Percentiles rank a stretch among this genome's conserved stretches.
Evolutionary conservation across 1,140 invertebrate genomes (phyloP).

Genomic region (Berghia stephanieae): DNA sequence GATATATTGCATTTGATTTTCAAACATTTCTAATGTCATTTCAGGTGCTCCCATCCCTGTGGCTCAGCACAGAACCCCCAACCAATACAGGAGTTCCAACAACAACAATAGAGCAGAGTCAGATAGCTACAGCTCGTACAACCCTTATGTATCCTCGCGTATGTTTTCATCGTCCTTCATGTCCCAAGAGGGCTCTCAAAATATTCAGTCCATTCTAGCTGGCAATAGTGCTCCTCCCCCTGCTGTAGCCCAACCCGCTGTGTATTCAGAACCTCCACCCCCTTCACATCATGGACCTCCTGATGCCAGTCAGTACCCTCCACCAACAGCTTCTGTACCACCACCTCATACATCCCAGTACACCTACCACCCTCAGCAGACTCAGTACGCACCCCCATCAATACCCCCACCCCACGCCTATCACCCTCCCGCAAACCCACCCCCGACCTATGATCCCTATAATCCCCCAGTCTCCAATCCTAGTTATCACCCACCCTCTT

Average conservation of each 20-base stretch:
- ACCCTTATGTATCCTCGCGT: constrained; percentile 56
- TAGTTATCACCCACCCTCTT: neutral
- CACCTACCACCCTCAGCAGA: constrained; percentile 17
- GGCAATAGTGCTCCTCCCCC: constrained; percentile 33
- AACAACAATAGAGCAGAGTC: too few species aligned
- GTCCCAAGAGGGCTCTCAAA: constrained; percentile 59
- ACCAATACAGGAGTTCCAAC: too few species aligned
- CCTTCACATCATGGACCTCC: constrained; percentile 34
- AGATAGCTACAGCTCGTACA: too few species aligned
- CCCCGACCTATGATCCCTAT: constrained; percentile 25
- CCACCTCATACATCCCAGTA: constrained; percentile 28
- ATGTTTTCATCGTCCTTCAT: constrained; percentile 62
- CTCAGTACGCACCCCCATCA: constrained; percentile 11
- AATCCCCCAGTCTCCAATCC: neutral
- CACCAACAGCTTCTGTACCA: constrained; percentile 23
- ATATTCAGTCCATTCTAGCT: constrained; percentile 54
- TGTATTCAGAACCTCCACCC: constrained; percentile 29
- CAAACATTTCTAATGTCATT: too few species aligned
- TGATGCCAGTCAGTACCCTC: constrained; percentile 34
- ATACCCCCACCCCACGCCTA: constrained; percentile 29
- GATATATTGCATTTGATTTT: too few species aligned
- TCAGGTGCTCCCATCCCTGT: constrained; percentile 26
- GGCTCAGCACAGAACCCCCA: constrained; percentile 27
- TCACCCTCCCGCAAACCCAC: neutral
- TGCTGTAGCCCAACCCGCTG: constrained; percentile 10